These are phyloP conservation scores for Semnopithecus entellus DNA, from an alignment of 2,113 vertebrate genomes.

Conservation along the genomic window DNA sequence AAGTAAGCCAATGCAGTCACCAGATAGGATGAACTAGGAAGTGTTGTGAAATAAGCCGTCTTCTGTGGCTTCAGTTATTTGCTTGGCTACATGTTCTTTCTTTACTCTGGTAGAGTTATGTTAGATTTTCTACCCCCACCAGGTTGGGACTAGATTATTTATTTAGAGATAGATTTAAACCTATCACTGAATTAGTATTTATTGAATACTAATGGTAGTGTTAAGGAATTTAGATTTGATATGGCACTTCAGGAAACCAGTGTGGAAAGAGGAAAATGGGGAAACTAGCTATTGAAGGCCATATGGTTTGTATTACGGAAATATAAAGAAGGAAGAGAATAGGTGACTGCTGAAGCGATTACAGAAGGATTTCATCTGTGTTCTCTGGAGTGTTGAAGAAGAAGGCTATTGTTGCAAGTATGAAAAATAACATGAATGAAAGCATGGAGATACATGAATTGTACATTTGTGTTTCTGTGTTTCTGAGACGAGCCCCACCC, in stretches of 20 bases:
- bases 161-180: background rate
- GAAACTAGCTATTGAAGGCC: background rate
- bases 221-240: background rate
- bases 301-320: background rate
- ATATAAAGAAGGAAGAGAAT: background rate
- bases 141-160: background rate
- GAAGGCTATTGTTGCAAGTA: background rate
- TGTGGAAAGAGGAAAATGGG: background rate
- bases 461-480: background rate
- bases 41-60: background rate
- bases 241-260: background rate
- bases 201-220: background rate
- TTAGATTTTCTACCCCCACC: background rate
- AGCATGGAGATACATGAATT: background rate
- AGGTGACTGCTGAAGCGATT: background rate
- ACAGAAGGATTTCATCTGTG: background rate
- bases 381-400: background rate
- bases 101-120: background rate
- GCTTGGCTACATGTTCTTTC: background rate
- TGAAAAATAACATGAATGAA: conserved; percentile 9
- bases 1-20: background rate
- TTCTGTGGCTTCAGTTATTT: background rate
- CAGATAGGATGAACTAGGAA: background rate
- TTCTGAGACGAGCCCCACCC: background rate
- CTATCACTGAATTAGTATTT: background rate